Conservation (phyloP, 2,113 vertebrate species). For the Oreochromis tanganicae region DNA sequence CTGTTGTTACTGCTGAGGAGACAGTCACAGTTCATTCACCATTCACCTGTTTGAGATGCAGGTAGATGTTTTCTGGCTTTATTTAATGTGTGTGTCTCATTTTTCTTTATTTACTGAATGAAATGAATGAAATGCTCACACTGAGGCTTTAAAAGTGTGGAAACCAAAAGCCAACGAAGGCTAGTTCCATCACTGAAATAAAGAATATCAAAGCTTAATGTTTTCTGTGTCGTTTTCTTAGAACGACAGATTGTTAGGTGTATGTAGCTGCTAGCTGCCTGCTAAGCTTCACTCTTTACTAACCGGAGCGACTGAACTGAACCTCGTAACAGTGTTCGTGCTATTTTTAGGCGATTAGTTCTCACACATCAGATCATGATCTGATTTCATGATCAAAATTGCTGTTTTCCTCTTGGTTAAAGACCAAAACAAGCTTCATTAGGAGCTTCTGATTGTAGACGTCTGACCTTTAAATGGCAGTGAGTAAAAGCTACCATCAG, state of each 20-base stretch:
- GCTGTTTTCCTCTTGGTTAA: background rate
- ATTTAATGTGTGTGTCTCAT: accelerated
- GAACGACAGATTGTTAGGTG: accelerated
- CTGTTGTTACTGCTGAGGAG: background rate
- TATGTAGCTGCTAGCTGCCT: accelerated
- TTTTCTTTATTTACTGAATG: background rate
- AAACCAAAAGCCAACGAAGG: accelerated
- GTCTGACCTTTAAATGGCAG: background rate
- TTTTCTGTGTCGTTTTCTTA: accelerated
- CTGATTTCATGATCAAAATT: background rate
- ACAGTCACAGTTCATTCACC: background rate
- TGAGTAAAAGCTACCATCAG: background rate
- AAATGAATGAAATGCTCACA: accelerated
- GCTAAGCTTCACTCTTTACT: background rate
- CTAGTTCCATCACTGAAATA: background rate
- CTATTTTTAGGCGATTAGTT: background rate
- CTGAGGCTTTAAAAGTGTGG: accelerated
- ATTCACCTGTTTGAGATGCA: accelerated
- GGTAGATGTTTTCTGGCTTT: background rate
- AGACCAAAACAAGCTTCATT: background rate
- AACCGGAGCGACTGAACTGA: background rate
- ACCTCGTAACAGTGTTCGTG: accelerated
- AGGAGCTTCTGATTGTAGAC: background rate
- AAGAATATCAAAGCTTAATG: accelerated
- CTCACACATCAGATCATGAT: accelerated